Evolutionary conservation across 2,797 vertebrate species (phyloP).

Genomic region (Periparus ater): DNA sequence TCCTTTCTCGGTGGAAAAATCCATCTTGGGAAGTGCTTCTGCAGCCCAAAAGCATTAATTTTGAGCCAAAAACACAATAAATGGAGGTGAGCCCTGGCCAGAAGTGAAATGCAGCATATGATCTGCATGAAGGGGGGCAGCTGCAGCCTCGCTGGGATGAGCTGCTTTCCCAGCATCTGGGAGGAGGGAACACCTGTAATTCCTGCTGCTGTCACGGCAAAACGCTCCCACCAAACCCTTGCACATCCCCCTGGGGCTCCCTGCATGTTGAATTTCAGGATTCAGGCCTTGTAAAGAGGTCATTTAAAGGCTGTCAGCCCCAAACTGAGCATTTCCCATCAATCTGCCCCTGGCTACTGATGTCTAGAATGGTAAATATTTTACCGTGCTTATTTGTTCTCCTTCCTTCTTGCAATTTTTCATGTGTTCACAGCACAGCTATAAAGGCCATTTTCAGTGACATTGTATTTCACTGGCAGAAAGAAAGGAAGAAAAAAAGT

Average conservation of each 20-base stretch:
- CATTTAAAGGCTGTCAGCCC: slow-evolving; percentile 40
- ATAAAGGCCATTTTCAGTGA: slow-evolving; percentile 2
- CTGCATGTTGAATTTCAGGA: background rate
- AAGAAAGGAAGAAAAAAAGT: background rate
- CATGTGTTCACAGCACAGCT: background rate
- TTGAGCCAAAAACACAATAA: background rate
- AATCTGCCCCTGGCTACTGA: slow-evolving; percentile 29
- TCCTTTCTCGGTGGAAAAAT: slow-evolving; percentile 56
- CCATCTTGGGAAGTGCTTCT: slow-evolving; percentile 35
- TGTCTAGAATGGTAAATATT: slow-evolving; percentile 30
- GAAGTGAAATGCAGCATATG: slow-evolving; percentile 53
- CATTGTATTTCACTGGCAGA: slow-evolving; percentile 2
- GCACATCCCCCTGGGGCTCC: background rate
- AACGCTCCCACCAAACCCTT: background rate
- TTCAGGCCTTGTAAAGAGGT: background rate
- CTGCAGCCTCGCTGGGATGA: slow-evolving; percentile 3
- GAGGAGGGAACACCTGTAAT: slow-evolving; percentile 56
- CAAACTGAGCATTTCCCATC: slow-evolving; percentile 28
- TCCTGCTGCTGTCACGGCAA: slow-evolving; percentile 12
- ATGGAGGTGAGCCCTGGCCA: slow-evolving; percentile 28
- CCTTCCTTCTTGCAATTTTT: background rate
- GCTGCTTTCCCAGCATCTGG: slow-evolving; percentile 25
- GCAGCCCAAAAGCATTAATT: slow-evolving; percentile 39
- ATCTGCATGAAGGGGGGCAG: background rate
- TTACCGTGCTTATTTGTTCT: slow-evolving; percentile 27